Base-by-base conservation (phyloP, 1,140 invertebrate genomes). In the Drosophila pruinosa region DNA sequence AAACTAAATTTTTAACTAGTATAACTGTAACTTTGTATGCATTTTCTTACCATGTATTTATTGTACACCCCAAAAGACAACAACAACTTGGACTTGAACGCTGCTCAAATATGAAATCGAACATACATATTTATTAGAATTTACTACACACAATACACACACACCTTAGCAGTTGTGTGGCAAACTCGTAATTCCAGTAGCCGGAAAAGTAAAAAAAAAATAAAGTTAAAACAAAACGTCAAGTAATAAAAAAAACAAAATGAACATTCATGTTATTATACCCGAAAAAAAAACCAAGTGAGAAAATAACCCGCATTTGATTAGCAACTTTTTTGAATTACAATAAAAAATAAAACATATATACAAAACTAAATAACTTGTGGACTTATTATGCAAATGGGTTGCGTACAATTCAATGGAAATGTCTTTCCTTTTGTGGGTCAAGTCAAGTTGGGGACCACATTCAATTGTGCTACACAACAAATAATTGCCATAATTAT, bases 1-100 rank as follows among this genome's bases (percentile, higher is more conserved):
- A 77, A 77, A 86, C 77, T 77, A 80, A 80, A 85, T 85, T 85
- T 85, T 85, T 85, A 85, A 85, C 69, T 85, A 85, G 81, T 74
- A 73, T 86, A 70, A 85, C 81, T 85, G 65, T 86, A 86, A 85
- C 81, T 85, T 86, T 85, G 65, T 85, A 85, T 86, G 73, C 81
- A 85, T 85, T 85, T 85, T 85, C 78, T 81, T 75, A 83, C 43
- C 62, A 83, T 69, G 75, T 82, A 82, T 78, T 83, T 82, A 83
- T 67, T 80, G 61, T 69, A 80, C 59, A 79, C 72, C 72, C n/a
- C n/a, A 34, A n/a, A 34, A 4, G 12, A n/a, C 3, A 12, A 34
- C 10, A 34, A 34, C 3, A 34, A 75, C 58, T 77, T 67, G 69
- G 31, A 81, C 58, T 77, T 67, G 69, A 26, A 81, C 43, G 69